Base-by-base conservation (phyloP, 2,888 invertebrate genomes). In the Leptura quadrifasciata region DNA sequence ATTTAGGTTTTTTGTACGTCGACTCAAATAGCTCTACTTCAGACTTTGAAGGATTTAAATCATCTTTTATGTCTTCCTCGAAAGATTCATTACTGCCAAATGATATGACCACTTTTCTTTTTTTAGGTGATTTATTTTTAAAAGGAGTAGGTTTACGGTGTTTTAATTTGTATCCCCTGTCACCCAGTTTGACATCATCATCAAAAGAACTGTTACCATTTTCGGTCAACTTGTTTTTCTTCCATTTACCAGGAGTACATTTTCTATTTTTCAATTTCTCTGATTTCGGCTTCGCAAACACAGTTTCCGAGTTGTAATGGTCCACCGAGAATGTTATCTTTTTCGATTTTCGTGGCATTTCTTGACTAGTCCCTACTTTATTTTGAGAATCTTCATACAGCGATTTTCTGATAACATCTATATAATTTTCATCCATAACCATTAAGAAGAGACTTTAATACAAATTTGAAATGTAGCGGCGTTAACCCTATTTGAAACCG, bases 401-500 rank as follows among this genome's bases (percentile, higher is more conserved):
- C 10, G 71, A 74, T 12, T 74, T 65, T 60, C 80, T 75, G 20
- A 80, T 68, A 12, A 57, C 35, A 64, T 76, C 57, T 71, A 80
- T 63, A 60, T 77, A 80, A 58, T 78, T 77, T 75, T 78, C 78
- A 71, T 78, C 73, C 65, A 77, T 58, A 69, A 18, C 52, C 52
- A 47, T 61, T 9, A 47, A 6, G n/a, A 58, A 58, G 20, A 21
- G 27, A 39, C n/a, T 20, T 61, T 17, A 10, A 47, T 20, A n/a
- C 21, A 21, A 57, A 18, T 57, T 57, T 57, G 12, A 57, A 57
- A 57, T 10, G 55, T 20, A 55, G 55, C 55, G 20, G 21, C 9
- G 20, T 6, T 63, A 63, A 63, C 63, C 63, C 17, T 39, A 63
- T 39, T 63, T 63, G 20, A 31, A 31, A 8, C 0, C 12, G 31